These are phyloP conservation scores for Chiroxiphia lanceolata DNA, from an alignment of 2,797 vertebrate genomes.

Conservation along the genomic window DNA sequence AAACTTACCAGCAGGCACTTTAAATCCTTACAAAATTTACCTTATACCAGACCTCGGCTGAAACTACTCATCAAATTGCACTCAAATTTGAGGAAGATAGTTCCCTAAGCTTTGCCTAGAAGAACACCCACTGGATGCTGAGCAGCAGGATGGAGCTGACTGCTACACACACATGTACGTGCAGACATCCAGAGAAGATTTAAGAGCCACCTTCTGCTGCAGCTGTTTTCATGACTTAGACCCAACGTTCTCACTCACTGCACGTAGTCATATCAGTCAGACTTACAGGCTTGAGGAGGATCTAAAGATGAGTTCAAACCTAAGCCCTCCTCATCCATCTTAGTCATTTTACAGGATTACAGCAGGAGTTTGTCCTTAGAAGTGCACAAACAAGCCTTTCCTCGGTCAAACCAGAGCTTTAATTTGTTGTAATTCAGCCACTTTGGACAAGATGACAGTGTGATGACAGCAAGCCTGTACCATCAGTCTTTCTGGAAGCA, in stretches of 20 bases:
- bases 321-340: conserved; percentile 49
- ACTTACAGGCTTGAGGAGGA: not conserved
- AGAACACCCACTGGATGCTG: not conserved
- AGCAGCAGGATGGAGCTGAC: not conserved
- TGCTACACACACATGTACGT: not conserved
- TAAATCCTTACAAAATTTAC: not conserved
- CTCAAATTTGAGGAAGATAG: not conserved
- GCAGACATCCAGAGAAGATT: not conserved
- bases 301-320: not conserved
- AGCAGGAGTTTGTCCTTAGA: conserved; percentile 12
- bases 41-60: accelerated
- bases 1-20: not conserved
- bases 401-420: not conserved
- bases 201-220: conserved; percentile 32
- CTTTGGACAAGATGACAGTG: conserved; percentile 13
- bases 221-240: conserved; percentile 49
- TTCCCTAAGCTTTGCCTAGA: not conserved
- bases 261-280: not conserved
- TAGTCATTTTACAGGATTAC: conserved; percentile 35
- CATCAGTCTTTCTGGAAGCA: conserved; percentile 43
- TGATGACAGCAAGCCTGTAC: conserved; percentile 38
- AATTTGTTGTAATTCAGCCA: not conserved
- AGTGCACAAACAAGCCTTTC: not conserved
- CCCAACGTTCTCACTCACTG: not conserved
- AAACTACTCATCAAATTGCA: not conserved